Conservation (phyloP, 2,797 vertebrate genomes). For the Philypnodon macrostomus region DNA sequence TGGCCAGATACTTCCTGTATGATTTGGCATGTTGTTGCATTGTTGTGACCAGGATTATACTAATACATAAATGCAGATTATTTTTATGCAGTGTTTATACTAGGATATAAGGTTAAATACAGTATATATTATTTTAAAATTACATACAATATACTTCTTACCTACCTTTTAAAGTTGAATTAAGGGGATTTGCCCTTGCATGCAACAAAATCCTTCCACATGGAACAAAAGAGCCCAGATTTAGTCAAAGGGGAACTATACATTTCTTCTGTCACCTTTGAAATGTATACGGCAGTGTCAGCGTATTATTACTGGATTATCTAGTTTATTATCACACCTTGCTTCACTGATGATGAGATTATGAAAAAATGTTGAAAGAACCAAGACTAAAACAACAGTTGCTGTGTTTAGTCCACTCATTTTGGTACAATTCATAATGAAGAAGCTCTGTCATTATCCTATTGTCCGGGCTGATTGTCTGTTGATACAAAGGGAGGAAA, state of each 20-base stretch:
- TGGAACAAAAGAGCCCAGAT: no score
- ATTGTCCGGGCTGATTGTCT: constrained; percentile 88
- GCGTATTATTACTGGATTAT: constrained; percentile 65
- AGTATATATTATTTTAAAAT: no score
- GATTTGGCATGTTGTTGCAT: no score
- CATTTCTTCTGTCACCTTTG: constrained; percentile 33
- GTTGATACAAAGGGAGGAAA: constrained; percentile 87
- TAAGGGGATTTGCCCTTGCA: no score
- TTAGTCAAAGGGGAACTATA: constrained; percentile 4
- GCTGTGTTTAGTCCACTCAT: not conserved
- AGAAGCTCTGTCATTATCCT: constrained; percentile 83
- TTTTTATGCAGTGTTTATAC: no score
- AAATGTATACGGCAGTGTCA: constrained; percentile 58
- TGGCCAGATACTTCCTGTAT: no score
- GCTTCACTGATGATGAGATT: constrained; percentile 47
- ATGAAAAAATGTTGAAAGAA: constrained; percentile 57
- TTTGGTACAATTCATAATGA: constrained; percentile 75
- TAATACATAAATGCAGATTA: no score
- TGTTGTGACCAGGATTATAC: no score
- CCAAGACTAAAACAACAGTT: not conserved
- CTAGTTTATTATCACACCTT: constrained; percentile 53
- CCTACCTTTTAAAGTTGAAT: no score
- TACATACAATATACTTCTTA: no score
- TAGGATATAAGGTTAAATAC: no score
- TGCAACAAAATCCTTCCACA: no score